phyloP scores from a whole-genome alignment of 2,888 invertebrate species.

The Parelbella ahira region DNA sequence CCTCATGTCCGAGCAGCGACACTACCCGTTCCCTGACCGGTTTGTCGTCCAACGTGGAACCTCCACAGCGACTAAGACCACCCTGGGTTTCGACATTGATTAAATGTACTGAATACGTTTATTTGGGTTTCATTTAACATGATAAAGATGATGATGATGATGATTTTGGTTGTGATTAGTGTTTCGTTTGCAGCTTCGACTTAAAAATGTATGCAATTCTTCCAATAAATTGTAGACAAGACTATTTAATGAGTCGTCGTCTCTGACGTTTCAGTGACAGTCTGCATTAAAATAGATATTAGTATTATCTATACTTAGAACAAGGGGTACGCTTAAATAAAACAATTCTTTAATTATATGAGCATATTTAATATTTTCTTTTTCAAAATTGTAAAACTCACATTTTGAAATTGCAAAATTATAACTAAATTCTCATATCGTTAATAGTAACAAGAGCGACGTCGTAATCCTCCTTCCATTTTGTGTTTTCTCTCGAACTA shows the following conservation, averaged over 20 bases:
- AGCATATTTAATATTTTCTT: conserved; percentile 81
- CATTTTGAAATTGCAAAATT: conserved; percentile 81
- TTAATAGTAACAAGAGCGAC: conserved; percentile 79
- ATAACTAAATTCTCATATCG: conserved; percentile 80
- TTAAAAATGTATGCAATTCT: too few species aligned
- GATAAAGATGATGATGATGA: too few species aligned
- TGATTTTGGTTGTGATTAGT: too few species aligned
- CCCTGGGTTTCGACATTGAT: background rate
- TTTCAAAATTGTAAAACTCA: conserved; percentile 81
- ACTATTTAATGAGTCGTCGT: too few species aligned
- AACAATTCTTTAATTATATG: conserved; percentile 73
- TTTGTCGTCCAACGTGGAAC: conserved; percentile 23
- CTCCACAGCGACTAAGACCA: conserved; percentile 3
- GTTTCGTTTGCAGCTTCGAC: too few species aligned
- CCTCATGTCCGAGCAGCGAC: conserved; percentile 56
- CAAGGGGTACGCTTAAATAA: too few species aligned
- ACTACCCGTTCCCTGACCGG: conserved; percentile 48
- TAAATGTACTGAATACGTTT: background rate
- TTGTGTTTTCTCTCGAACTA: conserved; percentile 71
- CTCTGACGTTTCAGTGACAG: too few species aligned
- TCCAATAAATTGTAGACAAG: too few species aligned
- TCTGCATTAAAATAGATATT: too few species aligned
- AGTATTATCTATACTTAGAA: too few species aligned
- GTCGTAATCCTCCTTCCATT: conserved; percentile 54
- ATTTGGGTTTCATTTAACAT: too few species aligned